A percentile compares a stretch with the other conserved stretches of the same genome.
Evolutionary conservation across 2,113 vertebrate species (phyloP).

Genomic region (Prietella phreatophila): DNA sequence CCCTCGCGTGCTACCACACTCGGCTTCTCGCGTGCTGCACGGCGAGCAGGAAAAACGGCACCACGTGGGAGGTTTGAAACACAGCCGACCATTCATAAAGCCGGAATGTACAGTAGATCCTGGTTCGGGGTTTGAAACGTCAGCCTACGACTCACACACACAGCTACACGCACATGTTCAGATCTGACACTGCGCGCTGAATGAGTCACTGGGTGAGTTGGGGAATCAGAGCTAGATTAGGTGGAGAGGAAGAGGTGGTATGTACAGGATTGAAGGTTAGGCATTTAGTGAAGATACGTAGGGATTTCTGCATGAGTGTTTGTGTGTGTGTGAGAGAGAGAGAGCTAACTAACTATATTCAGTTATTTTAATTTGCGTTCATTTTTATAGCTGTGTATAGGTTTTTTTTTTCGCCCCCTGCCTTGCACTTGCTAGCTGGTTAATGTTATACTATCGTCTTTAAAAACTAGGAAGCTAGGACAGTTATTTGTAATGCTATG

Average conservation of each 20-base stretch:
- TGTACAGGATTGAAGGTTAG: neutral
- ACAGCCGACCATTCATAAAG: slow-evolving; percentile 32
- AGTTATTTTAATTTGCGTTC: too few species aligned
- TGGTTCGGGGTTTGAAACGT: slow-evolving; percentile 10
- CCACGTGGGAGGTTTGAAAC: slow-evolving; percentile 25
- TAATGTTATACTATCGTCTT: too few species aligned
- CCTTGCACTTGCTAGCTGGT: too few species aligned
- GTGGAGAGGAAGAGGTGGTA: neutral
- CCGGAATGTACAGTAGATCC: slow-evolving; percentile 17
- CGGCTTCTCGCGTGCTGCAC: neutral
- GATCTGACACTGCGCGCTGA: slow-evolving; percentile 15
- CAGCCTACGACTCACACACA: slow-evolving; percentile 19
- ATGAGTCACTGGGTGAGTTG: slow-evolving; percentile 1
- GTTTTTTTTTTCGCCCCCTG: too few species aligned
- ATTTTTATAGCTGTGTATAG: too few species aligned
- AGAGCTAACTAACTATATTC: too few species aligned
- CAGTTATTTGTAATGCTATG: too few species aligned
- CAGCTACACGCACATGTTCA: neutral
- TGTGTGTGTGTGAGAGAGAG: neutral
- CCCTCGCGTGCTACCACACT: neutral
- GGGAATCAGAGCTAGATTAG: neutral
- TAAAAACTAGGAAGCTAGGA: too few species aligned
- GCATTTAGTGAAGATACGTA: neutral
- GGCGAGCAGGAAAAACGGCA: neutral
- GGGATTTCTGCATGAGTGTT: neutral